Base-by-base conservation (phyloP, 2,888 invertebrate species). In the Bhutanitis thaidina region DNA sequence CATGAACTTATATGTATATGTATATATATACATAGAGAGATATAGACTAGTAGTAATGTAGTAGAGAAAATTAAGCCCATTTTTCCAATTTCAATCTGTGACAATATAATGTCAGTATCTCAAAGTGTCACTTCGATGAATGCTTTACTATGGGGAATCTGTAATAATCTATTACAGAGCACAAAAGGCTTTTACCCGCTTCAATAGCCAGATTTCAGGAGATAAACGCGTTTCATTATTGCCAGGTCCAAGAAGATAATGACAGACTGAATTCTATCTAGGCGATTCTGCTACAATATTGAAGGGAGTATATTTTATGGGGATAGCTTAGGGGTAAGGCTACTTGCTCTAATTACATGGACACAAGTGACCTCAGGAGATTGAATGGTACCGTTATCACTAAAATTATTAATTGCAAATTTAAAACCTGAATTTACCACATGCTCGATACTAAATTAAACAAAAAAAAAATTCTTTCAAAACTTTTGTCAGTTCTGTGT, bases 161-260 rank as follows among this genome's bases (percentile, higher is more conserved):
- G 40, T 50, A 49, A 47, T 46, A 53, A 57, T 54, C 57, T 54
- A 45, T 57, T 52, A 46, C 32, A 36, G 50, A 32, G 30, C 51
- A 57, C 57, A 55, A 55, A 48, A 50, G 52, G 37, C 52, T 43
- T 52, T 30, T 40, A 29, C 36, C 12, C 51, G 32, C 35, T 49
- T 52, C 53, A 53, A 52, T 53, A 41, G 52, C 41, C 44, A 49
- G 55, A 57, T 53, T 55, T 55, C 49, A 55, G 20, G 48, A 55
- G 57, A 57, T 57, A 45, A 55, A 53, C 53, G 53, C 41, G 16
- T 46, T 50, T 39, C 50, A 50, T 50, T 50, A 50, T 12, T 29
- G 25, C 30, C 30, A 30, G 32, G 30, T 39, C 5, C 25, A 8
- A 36, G 36, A 15, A 3, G 8, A 29, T 39, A 40, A 35, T 38